Evolutionary conservation across 1,140 invertebrate species (phyloP), one percentile per base, ranked within the genome.

Genomic region (Drosophila bocqueti): DNA sequence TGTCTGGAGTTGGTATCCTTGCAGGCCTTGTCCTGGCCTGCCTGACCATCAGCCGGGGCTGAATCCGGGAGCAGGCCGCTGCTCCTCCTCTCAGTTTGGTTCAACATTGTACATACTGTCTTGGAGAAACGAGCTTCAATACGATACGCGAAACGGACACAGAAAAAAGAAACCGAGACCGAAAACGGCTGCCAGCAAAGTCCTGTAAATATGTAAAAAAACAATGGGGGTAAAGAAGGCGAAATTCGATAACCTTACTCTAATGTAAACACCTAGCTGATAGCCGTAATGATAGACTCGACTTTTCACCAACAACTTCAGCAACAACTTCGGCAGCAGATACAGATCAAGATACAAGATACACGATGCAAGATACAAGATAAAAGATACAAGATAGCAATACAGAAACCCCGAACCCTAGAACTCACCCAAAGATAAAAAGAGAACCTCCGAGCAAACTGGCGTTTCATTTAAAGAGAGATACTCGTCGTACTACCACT

Each of bases 371-470:
- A 43, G 38, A 80, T 57, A 34, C 21, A 58, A 40, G 58, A 75
- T 60, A 34, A n/a, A 57, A 40, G 58, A 59, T 52, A 34, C 49
- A 13, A 52, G 26, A 66, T 43, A 68, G 60, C 21, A 11, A 45
- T 54, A 43, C 26, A 49, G 21, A 61, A 65, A 21, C 31, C 46
- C 50, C n/a, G 8, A 79, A 79, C 43, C 55, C 29, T 42, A 55
- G 60, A 76, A 65, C 52, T 60, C 64, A 58, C 29, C 61, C 61
- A 66, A 78, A 52, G 36, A 40, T 38, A 71, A 45, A 45, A 73
- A 52, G 50, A 69, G 68, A 90, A 90, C 85, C 85, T 90, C 85
- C 85, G 85, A 90, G 61, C 59, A 89, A 89, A 89, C 85, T 85
- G 85, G 85, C 79, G 85, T 90, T 90, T 90, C 85, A 90, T 90